A percentile compares a stretch with the other conserved stretches of the same genome.
Conservation (phyloP, 1,140 invertebrate genomes). For the Drosophila ogumai region DNA sequence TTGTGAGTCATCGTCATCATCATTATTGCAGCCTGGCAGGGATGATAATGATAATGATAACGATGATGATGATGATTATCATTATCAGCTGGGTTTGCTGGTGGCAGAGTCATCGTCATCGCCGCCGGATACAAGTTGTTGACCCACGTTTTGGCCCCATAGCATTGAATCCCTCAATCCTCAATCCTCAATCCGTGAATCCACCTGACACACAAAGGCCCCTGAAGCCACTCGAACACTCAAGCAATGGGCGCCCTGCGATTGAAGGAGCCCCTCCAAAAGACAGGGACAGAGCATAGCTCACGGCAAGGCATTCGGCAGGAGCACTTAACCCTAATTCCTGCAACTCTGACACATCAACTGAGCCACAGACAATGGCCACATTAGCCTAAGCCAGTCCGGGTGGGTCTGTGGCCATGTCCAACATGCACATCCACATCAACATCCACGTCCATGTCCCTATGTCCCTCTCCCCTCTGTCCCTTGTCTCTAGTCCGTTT, state of each 20-base stretch:
- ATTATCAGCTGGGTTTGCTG: conserved; percentile 9
- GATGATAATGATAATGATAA: conserved; percentile 10
- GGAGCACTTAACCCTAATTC: conserved; percentile 72
- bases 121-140: conserved; percentile 66
- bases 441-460: background rate
- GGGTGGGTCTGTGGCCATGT: background rate
- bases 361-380: conserved; percentile 52
- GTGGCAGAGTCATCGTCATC: conserved; percentile 1
- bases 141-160: conserved; percentile 61
- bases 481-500: background rate
- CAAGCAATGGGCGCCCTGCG: background rate
- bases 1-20: conserved; percentile 69
- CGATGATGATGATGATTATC: conserved; percentile 11
- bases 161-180: conserved; percentile 28
- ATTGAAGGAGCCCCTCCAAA: conserved; percentile 4
- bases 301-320: conserved; percentile 12
- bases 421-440: background rate
- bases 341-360: conserved; percentile 55
- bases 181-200: background rate
- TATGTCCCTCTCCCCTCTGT: background rate
- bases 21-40: conserved; percentile 4
- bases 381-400: conserved; percentile 65
- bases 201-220: conserved; percentile 10
- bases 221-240: conserved; percentile 4
- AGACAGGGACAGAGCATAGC: conserved; percentile 22